A percentile compares a stretch with the other conserved stretches of the same genome.
Evolutionary conservation across 2,888 invertebrate genomes (phyloP).

Genomic region (Melipona bicolor): DNA sequence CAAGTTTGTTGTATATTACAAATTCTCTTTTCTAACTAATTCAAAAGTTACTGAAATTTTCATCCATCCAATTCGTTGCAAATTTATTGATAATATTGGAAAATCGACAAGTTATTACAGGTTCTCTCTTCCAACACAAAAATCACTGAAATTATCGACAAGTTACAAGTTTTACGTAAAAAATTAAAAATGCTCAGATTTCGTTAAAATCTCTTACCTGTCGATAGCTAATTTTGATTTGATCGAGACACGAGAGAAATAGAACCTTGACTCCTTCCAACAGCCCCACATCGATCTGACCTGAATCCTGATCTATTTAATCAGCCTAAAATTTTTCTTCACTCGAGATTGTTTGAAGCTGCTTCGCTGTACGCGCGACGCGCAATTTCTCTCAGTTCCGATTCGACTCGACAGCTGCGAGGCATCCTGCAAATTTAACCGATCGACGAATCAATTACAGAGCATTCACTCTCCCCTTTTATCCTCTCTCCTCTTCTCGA

Average conservation of each 20-base stretch:
- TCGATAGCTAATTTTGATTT: background rate
- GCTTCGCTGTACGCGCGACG: background rate
- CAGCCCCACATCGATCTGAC: background rate
- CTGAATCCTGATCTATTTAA: slow-evolving; percentile 3
- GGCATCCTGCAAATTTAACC: slow-evolving; percentile 23
- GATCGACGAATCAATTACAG: slow-evolving; percentile 11
- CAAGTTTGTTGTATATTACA: too few relatives aligned
- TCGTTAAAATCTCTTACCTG: too few relatives aligned
- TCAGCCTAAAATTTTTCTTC: background rate
- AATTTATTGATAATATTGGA: too few relatives aligned
- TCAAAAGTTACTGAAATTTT: too few relatives aligned
- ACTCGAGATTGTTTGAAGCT: background rate
- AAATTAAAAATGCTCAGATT: too few relatives aligned
- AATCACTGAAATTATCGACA: too few relatives aligned
- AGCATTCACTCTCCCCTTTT: background rate
- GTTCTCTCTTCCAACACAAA: too few relatives aligned
- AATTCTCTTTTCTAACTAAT: too few relatives aligned
- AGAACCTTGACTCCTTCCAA: background rate
- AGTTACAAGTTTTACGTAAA: too few relatives aligned
- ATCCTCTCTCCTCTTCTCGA: background rate
- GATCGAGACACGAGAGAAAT: background rate
- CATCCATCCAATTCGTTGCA: too few relatives aligned
- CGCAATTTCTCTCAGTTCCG: slow-evolving; percentile 34
- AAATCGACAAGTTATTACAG: too few relatives aligned
- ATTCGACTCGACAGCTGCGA: slow-evolving; percentile 29